Evolutionary conservation across 2,113 vertebrate genomes (phyloP).

Genomic region (Gobio gobio): DNA sequence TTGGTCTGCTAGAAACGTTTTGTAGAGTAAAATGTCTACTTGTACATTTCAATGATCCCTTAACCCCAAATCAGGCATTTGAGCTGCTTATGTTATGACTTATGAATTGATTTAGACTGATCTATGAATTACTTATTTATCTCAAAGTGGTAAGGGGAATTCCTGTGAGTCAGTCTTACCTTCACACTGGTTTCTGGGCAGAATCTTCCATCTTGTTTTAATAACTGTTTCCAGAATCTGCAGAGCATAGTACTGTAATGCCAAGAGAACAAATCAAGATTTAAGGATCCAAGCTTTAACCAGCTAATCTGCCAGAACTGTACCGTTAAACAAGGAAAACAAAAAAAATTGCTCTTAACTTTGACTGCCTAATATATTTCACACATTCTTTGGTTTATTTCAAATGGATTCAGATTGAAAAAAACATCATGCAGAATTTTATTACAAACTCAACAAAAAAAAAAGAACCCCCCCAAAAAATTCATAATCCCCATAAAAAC

Average conservation of each 20-base stretch:
- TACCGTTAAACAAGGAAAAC: constrained; percentile 60
- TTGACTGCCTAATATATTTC: constrained; percentile 61
- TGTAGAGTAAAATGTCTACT: constrained; percentile 1
- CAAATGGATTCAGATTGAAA: constrained; percentile 76
- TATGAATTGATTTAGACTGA: neutral
- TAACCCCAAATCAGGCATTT: neutral
- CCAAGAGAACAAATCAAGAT: constrained; percentile 72
- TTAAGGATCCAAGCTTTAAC: constrained; percentile 56
- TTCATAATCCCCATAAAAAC: constrained; percentile 58
- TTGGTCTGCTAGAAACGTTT: constrained; percentile 15
- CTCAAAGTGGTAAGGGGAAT: neutral
- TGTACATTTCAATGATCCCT: constrained; percentile 1
- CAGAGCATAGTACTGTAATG: constrained; percentile 99
- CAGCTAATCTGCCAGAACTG: constrained; percentile 58
- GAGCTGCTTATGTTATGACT: neutral
- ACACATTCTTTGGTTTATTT: constrained; percentile 48
- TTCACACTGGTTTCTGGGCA: constrained; percentile 98
- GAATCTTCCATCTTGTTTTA: constrained; percentile 99
- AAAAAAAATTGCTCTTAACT: constrained; percentile 67
- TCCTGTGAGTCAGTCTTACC: constrained; percentile 75
- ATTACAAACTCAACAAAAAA: neutral
- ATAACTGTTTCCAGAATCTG: constrained; percentile 99
- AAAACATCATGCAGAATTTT: constrained; percentile 72
- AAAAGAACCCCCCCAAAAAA: constrained; percentile 34
- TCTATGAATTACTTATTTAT: neutral